A percentile compares a stretch with the other conserved stretches of the same genome.
These are phyloP conservation scores for Sarcophaga variegata DNA, from an alignment of 2,888 invertebrate genomes.

Conservation along the genomic window DNA sequence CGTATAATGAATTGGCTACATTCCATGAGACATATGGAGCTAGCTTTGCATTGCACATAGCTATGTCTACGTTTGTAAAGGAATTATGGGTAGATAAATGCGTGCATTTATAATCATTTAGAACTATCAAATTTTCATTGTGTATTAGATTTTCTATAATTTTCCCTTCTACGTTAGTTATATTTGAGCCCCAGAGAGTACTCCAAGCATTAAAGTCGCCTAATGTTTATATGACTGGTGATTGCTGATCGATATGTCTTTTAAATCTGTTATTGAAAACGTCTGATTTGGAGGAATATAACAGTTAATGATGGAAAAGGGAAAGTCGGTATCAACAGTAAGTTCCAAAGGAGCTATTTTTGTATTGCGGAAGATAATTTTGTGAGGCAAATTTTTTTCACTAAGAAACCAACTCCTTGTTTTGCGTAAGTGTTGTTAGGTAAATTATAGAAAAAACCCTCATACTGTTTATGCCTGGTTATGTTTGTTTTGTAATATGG, in stretches of 20 bases:
- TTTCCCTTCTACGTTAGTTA: slow-evolving; percentile 13
- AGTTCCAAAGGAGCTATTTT: slow-evolving; percentile 23
- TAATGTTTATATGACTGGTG: slow-evolving; percentile 2
- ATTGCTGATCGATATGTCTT: not conserved
- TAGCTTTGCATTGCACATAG: not conserved
- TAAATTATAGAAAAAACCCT: slow-evolving; percentile 28
- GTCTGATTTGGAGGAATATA: slow-evolving; percentile 33
- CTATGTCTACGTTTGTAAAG: not conserved
- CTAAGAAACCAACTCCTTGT: slow-evolving; percentile 35
- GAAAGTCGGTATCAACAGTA: slow-evolving; percentile 2
- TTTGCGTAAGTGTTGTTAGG: not conserved
- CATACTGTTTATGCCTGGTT: slow-evolving; percentile 3
- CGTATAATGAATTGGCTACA: not conserved
- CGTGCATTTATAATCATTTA: not conserved
- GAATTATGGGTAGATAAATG: slow-evolving; percentile 13
- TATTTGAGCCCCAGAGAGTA: not conserved
- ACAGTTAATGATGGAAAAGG: not conserved
- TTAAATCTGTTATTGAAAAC: slow-evolving; percentile 10
- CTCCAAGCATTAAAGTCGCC: slow-evolving; percentile 35
- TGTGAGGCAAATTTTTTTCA: slow-evolving; percentile 37
- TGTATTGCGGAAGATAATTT: not conserved
- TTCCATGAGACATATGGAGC: not conserved
- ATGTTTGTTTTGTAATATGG: slow-evolving; percentile 9
- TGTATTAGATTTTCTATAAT: slow-evolving; percentile 27
- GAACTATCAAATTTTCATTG: not conserved